A percentile compares a stretch with the other conserved stretches of the same genome.
Evolutionary conservation across 2,797 vertebrate species (phyloP).

Genomic region (Orestias chungarensis): DNA sequence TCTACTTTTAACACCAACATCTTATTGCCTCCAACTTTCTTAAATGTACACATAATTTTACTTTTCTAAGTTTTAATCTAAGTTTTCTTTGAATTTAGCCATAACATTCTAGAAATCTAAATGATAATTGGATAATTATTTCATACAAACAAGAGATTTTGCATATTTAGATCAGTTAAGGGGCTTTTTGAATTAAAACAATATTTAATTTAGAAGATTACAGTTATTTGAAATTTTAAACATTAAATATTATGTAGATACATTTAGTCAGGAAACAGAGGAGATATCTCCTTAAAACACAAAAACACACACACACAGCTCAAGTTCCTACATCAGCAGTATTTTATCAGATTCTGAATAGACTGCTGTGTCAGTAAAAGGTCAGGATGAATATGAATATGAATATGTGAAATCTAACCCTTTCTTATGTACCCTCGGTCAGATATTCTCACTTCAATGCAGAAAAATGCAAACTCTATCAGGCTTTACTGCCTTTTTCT

Average conservation of each 20-base stretch:
- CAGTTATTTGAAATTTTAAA: neutral
- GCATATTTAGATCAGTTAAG: neutral
- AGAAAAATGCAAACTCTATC: constrained; percentile 51
- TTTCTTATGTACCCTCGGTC: constrained; percentile 21
- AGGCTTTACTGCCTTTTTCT: constrained; percentile 1
- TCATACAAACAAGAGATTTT: neutral
- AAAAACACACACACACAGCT: neutral
- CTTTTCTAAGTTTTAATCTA: too few relatives aligned
- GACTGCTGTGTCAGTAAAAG: constrained; percentile 7
- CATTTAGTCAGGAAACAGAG: neutral
- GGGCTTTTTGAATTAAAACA: neutral
- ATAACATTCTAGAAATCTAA: neutral
- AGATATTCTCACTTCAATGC: constrained; percentile 21
- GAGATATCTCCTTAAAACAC: neutral
- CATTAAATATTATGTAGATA: neutral
- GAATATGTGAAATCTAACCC: constrained; percentile 18
- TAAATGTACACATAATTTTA: too few relatives aligned
- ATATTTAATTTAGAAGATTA: neutral
- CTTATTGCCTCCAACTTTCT: neutral
- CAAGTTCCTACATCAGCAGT: constrained; percentile 13
- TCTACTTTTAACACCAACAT: neutral
- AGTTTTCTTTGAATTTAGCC: neutral
- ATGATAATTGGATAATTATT: neutral
- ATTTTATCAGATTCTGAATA: neutral
- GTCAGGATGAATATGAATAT: constrained; percentile 32